A percentile compares a stretch with the other conserved stretches of the same genome.
These are phyloP conservation scores for Lasioglossum malachurum DNA, from an alignment of 2,888 invertebrate species.

Conservation along the genomic window DNA sequence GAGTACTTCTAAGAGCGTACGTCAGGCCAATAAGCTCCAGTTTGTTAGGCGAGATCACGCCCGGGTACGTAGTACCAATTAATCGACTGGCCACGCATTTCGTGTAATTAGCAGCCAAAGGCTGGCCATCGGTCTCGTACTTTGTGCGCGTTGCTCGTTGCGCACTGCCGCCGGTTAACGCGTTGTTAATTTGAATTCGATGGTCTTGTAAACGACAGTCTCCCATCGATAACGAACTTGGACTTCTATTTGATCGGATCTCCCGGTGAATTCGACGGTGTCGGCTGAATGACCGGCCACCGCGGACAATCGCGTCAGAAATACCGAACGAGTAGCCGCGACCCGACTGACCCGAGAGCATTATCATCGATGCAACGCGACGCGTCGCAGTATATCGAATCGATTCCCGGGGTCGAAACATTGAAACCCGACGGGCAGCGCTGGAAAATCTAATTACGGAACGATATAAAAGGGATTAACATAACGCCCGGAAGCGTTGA, in stretches of 20 bases:
- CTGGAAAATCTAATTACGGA: conserved; percentile 47
- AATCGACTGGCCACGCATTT: conserved; percentile 35
- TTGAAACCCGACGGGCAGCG: conserved; percentile 19
- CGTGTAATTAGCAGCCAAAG: conserved; percentile 22
- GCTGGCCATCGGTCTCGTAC: background rate
- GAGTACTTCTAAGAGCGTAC: too few relatives aligned
- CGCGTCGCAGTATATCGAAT: background rate
- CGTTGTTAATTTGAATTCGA: conserved; percentile 34
- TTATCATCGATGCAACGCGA: conserved; percentile 2
- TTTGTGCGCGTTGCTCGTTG: background rate
- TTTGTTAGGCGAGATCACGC: conserved; percentile 25
- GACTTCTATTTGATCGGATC: background rate
- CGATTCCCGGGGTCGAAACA: conserved; percentile 26
- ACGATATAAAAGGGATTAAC: conserved; percentile 35
- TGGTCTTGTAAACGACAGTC: conserved; percentile 18
- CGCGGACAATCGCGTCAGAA: background rate
- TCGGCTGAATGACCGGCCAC: background rate
- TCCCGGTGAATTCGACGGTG: background rate
- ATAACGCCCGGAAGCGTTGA: conserved; percentile 23
- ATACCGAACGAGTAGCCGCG: background rate
- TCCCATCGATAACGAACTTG: background rate
- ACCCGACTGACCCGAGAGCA: background rate
- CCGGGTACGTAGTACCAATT: conserved; percentile 25
- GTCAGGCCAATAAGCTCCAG: background rate
- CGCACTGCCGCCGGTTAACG: conserved; percentile 18